Percentiles rank a stretch among this genome's conserved stretches.
Evolutionary conservation across 2,888 invertebrate species (phyloP).

Genomic region (Rotaria macrura): DNA sequence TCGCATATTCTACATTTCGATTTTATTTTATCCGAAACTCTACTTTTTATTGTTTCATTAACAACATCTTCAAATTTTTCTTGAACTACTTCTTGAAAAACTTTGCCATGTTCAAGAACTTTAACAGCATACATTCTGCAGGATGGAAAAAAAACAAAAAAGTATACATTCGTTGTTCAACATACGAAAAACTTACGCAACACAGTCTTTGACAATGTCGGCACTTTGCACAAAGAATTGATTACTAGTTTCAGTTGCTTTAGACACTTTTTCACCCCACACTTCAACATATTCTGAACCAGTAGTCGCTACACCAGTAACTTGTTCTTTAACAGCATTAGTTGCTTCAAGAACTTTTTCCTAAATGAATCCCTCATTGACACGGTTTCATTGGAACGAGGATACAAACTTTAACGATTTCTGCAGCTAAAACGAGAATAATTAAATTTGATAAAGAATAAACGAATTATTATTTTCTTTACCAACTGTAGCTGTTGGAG

Average conservation of each 20-base stretch:
- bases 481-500: not conserved
- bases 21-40: not conserved
- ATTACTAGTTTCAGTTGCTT: not conserved
- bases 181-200: not conserved
- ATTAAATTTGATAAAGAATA: not conserved
- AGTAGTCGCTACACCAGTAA: not conserved
- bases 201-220: not conserved
- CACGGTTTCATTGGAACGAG: not conserved
- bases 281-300: constrained; percentile 5
- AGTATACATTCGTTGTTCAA: too few relatives aligned
- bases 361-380: not conserved
- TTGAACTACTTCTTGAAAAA: not conserved
- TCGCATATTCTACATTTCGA: not conserved
- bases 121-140: not conserved
- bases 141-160: too few relatives aligned
- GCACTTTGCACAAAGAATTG: not conserved
- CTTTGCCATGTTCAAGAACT: not conserved
- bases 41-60: not conserved
- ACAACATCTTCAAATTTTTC: not conserved
- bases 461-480: not conserved
- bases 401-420: not conserved
- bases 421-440: not conserved
- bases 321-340: not conserved
- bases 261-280: not conserved
- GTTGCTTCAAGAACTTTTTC: not conserved